Evolutionary conservation across 2,113 vertebrate genomes (phyloP).

Genomic region (Gobio gobio): DNA sequence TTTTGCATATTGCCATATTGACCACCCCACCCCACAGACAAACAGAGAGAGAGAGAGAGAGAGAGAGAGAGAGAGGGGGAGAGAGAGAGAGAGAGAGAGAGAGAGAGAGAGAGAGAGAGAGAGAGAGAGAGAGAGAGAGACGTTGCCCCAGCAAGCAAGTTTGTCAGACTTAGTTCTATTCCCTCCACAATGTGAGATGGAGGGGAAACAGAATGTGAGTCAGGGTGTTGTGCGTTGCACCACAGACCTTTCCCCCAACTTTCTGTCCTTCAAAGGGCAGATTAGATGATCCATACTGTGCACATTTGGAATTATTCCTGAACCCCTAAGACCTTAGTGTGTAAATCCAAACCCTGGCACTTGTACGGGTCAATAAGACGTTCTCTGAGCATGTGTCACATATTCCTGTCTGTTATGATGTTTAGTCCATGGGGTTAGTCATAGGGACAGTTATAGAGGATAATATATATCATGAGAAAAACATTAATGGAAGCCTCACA

Average conservation of each 20-base stretch:
- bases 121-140: too few species aligned
- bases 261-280: slow-evolving; percentile 12
- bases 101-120: too few species aligned
- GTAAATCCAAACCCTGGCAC: not conserved
- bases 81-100: too few species aligned
- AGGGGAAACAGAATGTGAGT: not conserved
- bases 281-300: slow-evolving; percentile 18
- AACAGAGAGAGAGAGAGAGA: too few species aligned
- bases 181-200: not conserved
- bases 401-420: not conserved
- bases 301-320: slow-evolving; percentile 18
- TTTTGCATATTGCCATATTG: too few species aligned
- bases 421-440: not conserved
- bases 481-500: not conserved
- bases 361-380: not conserved
- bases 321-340: not conserved
- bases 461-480: not conserved
- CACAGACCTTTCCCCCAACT: slow-evolving; percentile 2
- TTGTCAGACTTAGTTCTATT: not conserved
- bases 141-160: not conserved
- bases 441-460: not conserved
- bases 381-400: slow-evolving; percentile 10
- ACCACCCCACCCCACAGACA: too few species aligned
- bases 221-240: not conserved
- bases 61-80: too few species aligned